Evolutionary conservation across 2,797 vertebrate genomes (phyloP).

Genomic region (Megaceryle alcyon): DNA sequence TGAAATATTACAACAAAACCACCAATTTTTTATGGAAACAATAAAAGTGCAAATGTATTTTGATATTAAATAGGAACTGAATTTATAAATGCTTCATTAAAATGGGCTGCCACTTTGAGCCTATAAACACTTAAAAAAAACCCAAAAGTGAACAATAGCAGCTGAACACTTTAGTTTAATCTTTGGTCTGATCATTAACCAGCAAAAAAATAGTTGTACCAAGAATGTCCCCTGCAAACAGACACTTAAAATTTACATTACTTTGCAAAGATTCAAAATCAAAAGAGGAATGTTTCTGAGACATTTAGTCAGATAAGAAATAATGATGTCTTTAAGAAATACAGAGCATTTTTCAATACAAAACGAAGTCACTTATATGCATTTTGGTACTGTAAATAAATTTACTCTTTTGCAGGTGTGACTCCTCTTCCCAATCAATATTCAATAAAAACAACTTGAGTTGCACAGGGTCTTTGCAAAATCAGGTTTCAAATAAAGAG

Average conservation of each 20-base stretch:
- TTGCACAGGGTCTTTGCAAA: neutral
- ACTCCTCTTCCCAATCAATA: neutral
- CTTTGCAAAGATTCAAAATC: conserved; percentile 35
- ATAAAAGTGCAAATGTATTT: conserved; percentile 76
- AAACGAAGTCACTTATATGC: neutral
- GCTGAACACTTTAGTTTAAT: conserved; percentile 53
- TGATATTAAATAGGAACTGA: conserved; percentile 65
- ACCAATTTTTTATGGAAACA: conserved; percentile 47
- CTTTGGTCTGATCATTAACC: conserved; percentile 72
- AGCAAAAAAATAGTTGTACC: conserved; percentile 45
- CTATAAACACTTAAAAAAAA: neutral
- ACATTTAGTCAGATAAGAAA: conserved; percentile 33
- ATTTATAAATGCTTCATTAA: neutral
- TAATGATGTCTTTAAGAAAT: neutral
- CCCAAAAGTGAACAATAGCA: conserved; percentile 50
- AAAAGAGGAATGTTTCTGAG: conserved; percentile 65
- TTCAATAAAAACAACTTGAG: neutral
- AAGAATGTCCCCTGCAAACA: neutral
- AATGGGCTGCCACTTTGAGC: conserved; percentile 25
- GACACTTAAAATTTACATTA: conserved; percentile 15
- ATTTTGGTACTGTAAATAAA: neutral
- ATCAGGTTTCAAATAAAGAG: neutral
- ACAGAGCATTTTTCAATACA: conserved; percentile 37
- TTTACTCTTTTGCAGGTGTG: neutral
- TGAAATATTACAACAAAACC: conserved; percentile 62